Conservation (phyloP, 2,797 vertebrate species). For the Coregonus suidteri region DNA sequence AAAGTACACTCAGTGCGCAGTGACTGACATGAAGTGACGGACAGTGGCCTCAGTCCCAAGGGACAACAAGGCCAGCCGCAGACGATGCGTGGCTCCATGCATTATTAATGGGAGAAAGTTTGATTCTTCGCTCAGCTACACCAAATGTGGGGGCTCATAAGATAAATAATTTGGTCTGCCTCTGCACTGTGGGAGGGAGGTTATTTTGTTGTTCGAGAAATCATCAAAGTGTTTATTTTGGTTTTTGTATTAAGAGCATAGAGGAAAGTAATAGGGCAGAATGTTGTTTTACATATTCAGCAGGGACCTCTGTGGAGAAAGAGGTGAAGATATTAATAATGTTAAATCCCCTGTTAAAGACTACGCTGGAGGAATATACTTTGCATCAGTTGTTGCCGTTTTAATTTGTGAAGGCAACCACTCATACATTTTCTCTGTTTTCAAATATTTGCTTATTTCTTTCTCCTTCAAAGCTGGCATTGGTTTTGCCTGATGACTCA, state of each 20-base stretch:
- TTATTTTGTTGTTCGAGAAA: background rate
- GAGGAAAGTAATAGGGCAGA: background rate
- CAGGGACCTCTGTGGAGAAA: background rate
- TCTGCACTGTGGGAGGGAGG: background rate
- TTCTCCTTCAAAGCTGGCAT: background rate
- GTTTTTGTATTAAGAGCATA: background rate
- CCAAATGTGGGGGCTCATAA: background rate
- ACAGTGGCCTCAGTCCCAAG: background rate
- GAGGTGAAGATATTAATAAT: background rate
- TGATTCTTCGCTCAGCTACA: background rate
- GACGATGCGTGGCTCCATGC: background rate
- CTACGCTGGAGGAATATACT: background rate
- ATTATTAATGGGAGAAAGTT: background rate
- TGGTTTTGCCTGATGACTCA: too few relatives aligned
- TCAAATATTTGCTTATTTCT: background rate
- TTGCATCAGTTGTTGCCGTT: background rate
- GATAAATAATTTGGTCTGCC: background rate
- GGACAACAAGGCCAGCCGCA: background rate
- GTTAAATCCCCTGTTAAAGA: background rate
- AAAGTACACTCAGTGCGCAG: conserved; percentile 1
- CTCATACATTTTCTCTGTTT: background rate
- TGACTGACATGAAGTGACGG: background rate
- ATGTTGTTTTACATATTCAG: background rate
- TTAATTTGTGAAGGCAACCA: background rate
- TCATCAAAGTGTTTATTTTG: conserved; percentile 7